Percentiles rank a stretch among this genome's conserved stretches.
phyloP scores from a whole-genome alignment of 2,888 invertebrate genomes.

The Dasysyrphus tricinctus region DNA sequence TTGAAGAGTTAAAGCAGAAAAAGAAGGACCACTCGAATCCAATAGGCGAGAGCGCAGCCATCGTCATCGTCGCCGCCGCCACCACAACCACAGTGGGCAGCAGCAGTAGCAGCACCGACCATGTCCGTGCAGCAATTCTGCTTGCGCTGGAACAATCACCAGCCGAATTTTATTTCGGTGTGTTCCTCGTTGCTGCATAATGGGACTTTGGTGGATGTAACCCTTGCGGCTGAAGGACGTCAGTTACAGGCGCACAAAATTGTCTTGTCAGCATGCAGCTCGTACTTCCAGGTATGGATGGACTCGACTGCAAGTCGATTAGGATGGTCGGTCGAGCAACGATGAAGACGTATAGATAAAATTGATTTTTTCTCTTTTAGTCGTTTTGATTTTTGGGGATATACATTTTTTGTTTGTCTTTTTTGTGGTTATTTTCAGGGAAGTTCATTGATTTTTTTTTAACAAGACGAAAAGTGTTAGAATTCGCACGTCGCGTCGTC shows the following conservation, averaged over 20 bases:
- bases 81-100: constrained; percentile 28
- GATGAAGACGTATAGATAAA: constrained; percentile 32
- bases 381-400: constrained; percentile 8
- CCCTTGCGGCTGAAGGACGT: constrained; percentile 94
- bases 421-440: constrained; percentile 9
- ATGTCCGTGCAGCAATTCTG: constrained; percentile 92
- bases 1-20: constrained; percentile 26
- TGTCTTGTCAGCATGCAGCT: constrained; percentile 94
- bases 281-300: constrained; percentile 92
- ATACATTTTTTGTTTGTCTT: constrained; percentile 8
- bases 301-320: constrained; percentile 9
- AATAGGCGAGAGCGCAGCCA: constrained; percentile 38
- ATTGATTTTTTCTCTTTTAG: constrained; percentile 39
- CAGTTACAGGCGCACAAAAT: constrained; percentile 95
- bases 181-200: constrained; percentile 93
- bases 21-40: constrained; percentile 33
- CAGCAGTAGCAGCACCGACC: constrained; percentile 68
- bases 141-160: constrained; percentile 96
- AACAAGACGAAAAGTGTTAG: constrained; percentile 3
- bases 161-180: constrained; percentile 95
- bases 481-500: constrained; percentile 5
- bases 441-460: constrained; percentile 32
- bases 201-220: constrained; percentile 94
- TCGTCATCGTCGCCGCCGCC: constrained; percentile 1
- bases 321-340: neutral